Evolutionary conservation across 92 coral and sea anemone species (phyloP), one percentile per base, ranked within the genome.

Genomic region (Epizoanthus stellaris): DNA sequence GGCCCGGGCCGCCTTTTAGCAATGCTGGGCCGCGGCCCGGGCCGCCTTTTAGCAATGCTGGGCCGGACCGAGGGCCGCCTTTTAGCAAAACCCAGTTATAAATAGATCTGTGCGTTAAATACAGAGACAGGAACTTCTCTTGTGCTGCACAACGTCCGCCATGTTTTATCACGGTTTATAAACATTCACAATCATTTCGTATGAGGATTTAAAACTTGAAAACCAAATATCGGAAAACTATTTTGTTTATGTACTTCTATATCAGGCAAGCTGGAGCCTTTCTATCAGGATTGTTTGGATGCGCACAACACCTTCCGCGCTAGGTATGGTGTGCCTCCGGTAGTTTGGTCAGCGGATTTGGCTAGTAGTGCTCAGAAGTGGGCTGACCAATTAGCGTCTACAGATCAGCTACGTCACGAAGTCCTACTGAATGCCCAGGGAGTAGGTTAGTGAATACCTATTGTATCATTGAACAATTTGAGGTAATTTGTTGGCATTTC

Each of bases 301-400:
- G 92, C 99, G 4, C 99, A 97, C 75, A 97, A 97, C 82, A 88
- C 91, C 1, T 91, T 92, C 84, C 94, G 99, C 0, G 93, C 97
- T 7, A 85, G 85, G 61, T 98, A 97, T 71, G 99, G 99, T 21
- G 98, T 92, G 25, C 98, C 97, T 0, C 97, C 95, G 19, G 91
- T 97, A 10, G 82, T 85, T 53, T 97, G 99, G 99, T 94, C 94
- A 69, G 83, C 61, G 66, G 95, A 91, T 13, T 95, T 97, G 17
- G 95, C 98, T 21, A 88, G 75, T 38, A 94, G 94, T 20, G 99
- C 99, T 43, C 99, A 97, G 88, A 88, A 73, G 57, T 97, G 99
- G 99, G 97, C 98, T 15, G 96, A 97, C 86, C 84, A 89, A 42
- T 85, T 97, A 64, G 98, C 98, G 4, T 92, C 92, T 3, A 88